Base-by-base conservation (phyloP, 2,113 vertebrate genomes). In the Acanthisitta chloris region DNA sequence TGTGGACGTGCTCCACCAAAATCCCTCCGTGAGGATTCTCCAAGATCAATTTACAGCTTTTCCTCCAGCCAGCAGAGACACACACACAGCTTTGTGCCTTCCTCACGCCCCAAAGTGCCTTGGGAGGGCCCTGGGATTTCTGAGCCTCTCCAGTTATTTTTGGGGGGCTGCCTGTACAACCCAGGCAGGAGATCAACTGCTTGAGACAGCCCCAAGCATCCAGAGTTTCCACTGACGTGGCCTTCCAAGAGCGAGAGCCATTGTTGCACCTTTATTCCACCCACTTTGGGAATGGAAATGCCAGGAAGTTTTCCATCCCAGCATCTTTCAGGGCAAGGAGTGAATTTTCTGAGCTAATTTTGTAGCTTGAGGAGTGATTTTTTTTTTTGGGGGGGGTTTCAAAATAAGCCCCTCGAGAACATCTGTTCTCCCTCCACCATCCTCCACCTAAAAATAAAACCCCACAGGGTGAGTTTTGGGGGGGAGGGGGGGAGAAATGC, bases 381-480 rank as follows among this genome's bases (percentile, higher is more conserved):
- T 85, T n/a, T n/a, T n/a, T n/a, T n/a, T n/a, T n/a, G n/a, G n/a
- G n/a, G n/a, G n/a, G n/a, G n/a, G 70, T 71, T 94, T 78, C 26
- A 87, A 76, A 93, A 95, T 77, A 28, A 88, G 90, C 71, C 26
- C 72, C 17, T 40, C 34, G 2, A 55, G 67, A 96, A 94, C 94
- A 95, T 90, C 93, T 91, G 85, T 6, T 82, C 64, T 33, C 92
- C 79, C 31, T 92, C 59, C 38, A 23, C 85, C 85, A 40, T 77
- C 74, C 91, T 29, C 66, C 6, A 2, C 73, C 89, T 96, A 91
- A 88, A 93, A 95, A 91, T 80, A 92, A 88, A 81, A 72, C 49
- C 82, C 64, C 67, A 28, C 21, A 14, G 14, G n/a, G 36, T 59
- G 86, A 31, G 40, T 26, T 71, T 31, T 42, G 2, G 3, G 31